Conservation (phyloP, 2,113 vertebrate species). For the Hylia prasina region DNA sequence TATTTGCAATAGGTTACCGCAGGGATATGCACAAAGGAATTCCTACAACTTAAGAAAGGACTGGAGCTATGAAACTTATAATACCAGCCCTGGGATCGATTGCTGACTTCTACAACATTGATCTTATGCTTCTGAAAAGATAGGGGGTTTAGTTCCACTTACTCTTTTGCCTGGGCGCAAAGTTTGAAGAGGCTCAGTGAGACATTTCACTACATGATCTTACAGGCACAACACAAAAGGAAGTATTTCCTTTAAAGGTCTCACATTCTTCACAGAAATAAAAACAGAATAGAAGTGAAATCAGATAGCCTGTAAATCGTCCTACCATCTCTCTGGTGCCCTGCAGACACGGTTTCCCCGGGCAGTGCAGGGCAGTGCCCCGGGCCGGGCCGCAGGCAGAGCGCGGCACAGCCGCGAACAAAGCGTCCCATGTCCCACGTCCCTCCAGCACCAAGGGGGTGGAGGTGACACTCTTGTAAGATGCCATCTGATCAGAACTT, state of each 20-base stretch:
- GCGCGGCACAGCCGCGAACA: background rate
- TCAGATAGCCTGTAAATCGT: background rate
- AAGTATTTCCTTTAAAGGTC: background rate
- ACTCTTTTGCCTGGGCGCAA: background rate
- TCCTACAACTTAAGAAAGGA: constrained; percentile 70
- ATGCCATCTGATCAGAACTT: constrained; percentile 78
- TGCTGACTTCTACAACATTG: constrained; percentile 45
- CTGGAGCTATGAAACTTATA: constrained; percentile 61
- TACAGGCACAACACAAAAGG: background rate
- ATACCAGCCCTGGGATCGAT: constrained; percentile 52
- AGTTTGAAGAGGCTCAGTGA: background rate
- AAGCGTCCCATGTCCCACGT: constrained; percentile 63
- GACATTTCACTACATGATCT: background rate
- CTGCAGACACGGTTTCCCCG: too few species aligned
- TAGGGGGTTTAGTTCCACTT: background rate
- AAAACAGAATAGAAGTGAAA: background rate
- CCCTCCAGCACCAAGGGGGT: constrained; percentile 77
- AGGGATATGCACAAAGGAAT: constrained; percentile 83
- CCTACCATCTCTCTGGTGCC: background rate
- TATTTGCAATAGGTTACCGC: constrained; percentile 82
- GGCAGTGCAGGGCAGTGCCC: background rate
- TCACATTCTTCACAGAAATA: background rate
- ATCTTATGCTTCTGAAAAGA: background rate
- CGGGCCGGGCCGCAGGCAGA: background rate
- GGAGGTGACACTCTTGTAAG: constrained; percentile 78